Conservation (phyloP, 2,113 vertebrate genomes). For the Balaeniceps rex region DNA sequence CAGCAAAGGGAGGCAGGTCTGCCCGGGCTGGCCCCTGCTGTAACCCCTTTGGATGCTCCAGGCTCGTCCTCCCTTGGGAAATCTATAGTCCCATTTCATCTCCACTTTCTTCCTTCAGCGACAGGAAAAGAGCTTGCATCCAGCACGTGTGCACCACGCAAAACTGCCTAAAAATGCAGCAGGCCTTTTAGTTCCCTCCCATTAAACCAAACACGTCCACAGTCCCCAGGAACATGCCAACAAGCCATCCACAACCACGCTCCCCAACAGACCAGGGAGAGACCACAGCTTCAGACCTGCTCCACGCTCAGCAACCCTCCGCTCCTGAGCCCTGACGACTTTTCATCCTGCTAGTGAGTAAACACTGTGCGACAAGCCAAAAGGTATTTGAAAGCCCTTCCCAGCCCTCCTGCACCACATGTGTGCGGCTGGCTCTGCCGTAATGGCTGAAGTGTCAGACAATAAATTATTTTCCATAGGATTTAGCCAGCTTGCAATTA, state of each 20-base stretch:
- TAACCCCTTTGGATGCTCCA: neutral
- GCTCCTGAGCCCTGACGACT: neutral
- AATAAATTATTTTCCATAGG: neutral
- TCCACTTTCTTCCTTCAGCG: neutral
- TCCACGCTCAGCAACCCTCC: neutral
- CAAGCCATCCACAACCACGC: neutral
- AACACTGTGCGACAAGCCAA: neutral
- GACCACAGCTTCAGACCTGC: neutral
- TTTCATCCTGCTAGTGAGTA: neutral
- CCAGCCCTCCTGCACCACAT: fast-evolving
- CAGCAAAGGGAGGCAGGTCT: neutral
- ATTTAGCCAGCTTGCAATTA: conserved; percentile 10
- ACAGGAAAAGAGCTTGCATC: neutral
- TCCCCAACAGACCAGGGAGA: neutral
- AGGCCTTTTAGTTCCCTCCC: neutral
- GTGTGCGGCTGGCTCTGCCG: neutral
- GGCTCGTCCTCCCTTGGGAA: neutral
- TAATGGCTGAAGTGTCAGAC: neutral
- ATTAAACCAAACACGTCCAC: neutral
- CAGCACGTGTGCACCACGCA: neutral
- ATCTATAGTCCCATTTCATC: neutral
- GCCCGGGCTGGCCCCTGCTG: fast-evolving
- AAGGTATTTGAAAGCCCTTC: neutral
- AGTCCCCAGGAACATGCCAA: fast-evolving
- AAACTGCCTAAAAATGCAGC: neutral